phyloP scores from a whole-genome alignment of 2,888 invertebrate genomes.

The Conistra vaccinii region DNA sequence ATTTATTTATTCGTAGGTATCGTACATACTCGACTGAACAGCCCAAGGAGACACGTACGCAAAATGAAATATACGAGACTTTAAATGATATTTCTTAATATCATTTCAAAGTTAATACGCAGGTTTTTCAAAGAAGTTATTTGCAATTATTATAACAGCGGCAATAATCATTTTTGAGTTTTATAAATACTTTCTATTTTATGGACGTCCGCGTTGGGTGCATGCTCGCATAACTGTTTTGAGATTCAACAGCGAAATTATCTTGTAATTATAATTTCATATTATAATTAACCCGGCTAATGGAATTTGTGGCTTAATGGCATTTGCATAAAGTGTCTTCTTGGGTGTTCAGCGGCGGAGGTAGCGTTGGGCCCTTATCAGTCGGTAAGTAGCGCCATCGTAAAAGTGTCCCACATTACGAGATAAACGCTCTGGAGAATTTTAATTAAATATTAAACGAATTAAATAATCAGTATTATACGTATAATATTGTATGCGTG shows the following conservation, averaged over 20 bases:
- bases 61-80: slow-evolving; percentile 72
- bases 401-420: slow-evolving; percentile 90
- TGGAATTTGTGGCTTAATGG: slow-evolving; percentile 85
- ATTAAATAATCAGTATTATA: slow-evolving; percentile 91
- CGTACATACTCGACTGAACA: slow-evolving; percentile 70
- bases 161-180: slow-evolving; percentile 78
- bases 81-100: slow-evolving; percentile 88
- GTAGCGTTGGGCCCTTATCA: slow-evolving; percentile 85
- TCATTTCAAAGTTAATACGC: slow-evolving; percentile 85
- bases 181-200: slow-evolving; percentile 85
- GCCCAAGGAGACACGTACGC: slow-evolving; percentile 68
- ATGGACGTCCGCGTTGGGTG: slow-evolving; percentile 81
- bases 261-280: slow-evolving; percentile 90
- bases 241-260: slow-evolving; percentile 87
- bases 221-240: slow-evolving; percentile 86
- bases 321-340: slow-evolving; percentile 86
- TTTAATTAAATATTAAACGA: slow-evolving; percentile 91
- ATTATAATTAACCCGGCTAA: slow-evolving; percentile 84
- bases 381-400: slow-evolving; percentile 89
- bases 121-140: slow-evolving; percentile 73
- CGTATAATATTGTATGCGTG: slow-evolving; percentile 88
- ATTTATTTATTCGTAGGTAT: slow-evolving; percentile 81
- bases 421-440: slow-evolving; percentile 90
- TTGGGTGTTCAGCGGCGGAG: slow-evolving; percentile 81
- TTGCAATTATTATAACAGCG: slow-evolving; percentile 73